These are phyloP conservation scores for Emydura subglobosa DNA, from an alignment of 2,113 vertebrate species.

Conservation along the genomic window DNA sequence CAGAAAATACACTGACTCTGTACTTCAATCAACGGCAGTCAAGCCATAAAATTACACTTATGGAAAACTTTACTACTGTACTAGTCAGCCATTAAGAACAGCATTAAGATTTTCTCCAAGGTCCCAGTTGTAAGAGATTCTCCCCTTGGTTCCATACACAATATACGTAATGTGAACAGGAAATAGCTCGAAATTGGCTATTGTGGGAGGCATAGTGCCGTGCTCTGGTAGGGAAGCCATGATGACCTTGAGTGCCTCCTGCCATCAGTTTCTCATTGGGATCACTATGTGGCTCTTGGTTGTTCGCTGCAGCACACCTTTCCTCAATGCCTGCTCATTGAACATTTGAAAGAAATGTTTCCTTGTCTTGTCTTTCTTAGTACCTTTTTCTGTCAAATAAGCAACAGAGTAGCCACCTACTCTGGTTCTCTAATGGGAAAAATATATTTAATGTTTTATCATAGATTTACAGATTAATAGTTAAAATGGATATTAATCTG, in stretches of 20 bases:
- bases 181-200: background rate
- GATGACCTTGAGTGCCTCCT: background rate
- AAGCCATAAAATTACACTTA: slow-evolving; percentile 36
- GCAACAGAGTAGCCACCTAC: background rate
- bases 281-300: background rate
- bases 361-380: background rate
- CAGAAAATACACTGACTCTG: slow-evolving; percentile 16
- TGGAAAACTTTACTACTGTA: background rate
- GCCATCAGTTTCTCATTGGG: background rate
- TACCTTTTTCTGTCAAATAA: background rate
- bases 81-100: background rate
- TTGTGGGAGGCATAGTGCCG: background rate
- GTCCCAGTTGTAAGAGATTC: background rate
- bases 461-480: background rate
- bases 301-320: background rate
- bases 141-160: background rate
- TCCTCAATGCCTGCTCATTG: background rate
- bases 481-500: background rate
- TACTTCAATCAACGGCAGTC: slow-evolving; percentile 34
- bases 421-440: background rate
- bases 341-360: background rate
- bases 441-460: background rate
- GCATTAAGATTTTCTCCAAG: slow-evolving; percentile 24
- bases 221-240: background rate
- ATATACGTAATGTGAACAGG: background rate